Conservation (phyloP, 1,140 invertebrate species). For the Agrilus planipennis region DNA sequence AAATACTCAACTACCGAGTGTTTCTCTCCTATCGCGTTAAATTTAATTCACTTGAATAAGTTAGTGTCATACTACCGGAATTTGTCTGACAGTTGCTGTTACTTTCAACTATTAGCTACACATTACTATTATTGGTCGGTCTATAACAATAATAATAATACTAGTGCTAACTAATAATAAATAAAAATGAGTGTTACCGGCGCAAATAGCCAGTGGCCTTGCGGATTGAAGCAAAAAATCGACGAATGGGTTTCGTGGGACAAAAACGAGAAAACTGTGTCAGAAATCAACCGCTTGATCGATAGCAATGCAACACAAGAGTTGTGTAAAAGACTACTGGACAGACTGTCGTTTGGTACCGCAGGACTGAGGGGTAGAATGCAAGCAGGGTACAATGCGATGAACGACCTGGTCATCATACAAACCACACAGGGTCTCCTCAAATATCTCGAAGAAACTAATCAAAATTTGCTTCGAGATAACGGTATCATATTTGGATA, state of each 20-base stretch:
- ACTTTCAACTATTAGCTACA: too few species aligned
- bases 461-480: conserved; percentile 37
- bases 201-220: background rate
- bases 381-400: conserved; percentile 82
- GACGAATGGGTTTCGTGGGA: conserved; percentile 54
- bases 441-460: conserved; percentile 55
- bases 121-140: too few species aligned
- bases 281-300: conserved; percentile 42
- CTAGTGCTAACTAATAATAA: too few species aligned
- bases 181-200: background rate
- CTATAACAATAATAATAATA: too few species aligned
- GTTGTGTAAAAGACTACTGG: conserved; percentile 46
- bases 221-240: conserved; percentile 41
- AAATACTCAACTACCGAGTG: too few species aligned
- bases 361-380: conserved; percentile 80
- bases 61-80: too few species aligned
- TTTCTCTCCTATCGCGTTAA: too few species aligned
- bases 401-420: conserved; percentile 97
- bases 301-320: conserved; percentile 37
- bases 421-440: conserved; percentile 91
- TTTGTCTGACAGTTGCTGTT: too few species aligned
- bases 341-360: conserved; percentile 53
- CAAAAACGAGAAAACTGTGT: conserved; percentile 29
- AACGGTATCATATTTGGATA: conserved; percentile 84
- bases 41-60: too few species aligned